These are phyloP conservation scores for Noctua janthina DNA, from an alignment of 2,888 invertebrate genomes.

Conservation along the genomic window DNA sequence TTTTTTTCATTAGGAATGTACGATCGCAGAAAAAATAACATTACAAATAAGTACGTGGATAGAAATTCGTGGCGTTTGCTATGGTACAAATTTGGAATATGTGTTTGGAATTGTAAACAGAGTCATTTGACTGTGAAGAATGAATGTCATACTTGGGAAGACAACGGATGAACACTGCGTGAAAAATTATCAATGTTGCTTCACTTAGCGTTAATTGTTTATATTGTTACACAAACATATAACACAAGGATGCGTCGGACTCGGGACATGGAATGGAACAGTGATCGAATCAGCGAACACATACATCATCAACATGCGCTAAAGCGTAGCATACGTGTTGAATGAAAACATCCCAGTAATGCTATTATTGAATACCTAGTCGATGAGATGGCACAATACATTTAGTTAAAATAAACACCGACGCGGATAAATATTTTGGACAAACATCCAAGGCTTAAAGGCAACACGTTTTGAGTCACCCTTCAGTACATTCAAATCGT, in stretches of 20 bases:
- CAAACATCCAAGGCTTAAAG: conserved; percentile 18
- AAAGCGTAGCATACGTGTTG: conserved; percentile 54
- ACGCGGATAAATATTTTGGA: conserved; percentile 33
- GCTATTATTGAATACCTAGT: conserved; percentile 58
- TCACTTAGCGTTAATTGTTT: conserved; percentile 57
- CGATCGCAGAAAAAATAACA: not conserved
- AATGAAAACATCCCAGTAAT: conserved; percentile 65
- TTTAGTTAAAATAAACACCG: conserved; percentile 51
- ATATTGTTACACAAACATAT: conserved; percentile 57
- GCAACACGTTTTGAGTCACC: conserved; percentile 2
- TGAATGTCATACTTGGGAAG: conserved; percentile 37
- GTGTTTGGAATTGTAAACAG: conserved; percentile 41
- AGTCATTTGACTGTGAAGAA: conserved; percentile 47
- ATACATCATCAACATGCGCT: conserved; percentile 39
- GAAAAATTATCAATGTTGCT: conserved; percentile 56
- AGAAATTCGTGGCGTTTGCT: conserved; percentile 14
- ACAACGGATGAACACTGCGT: conserved; percentile 43
- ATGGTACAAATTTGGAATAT: conserved; percentile 45
- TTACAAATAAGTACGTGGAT: not conserved
- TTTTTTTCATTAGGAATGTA: conserved; percentile 3
- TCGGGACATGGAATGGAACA: conserved; percentile 24
- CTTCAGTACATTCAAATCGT: conserved; percentile 11
- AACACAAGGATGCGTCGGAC: conserved; percentile 58
- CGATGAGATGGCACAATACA: conserved; percentile 55
- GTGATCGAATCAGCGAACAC: conserved; percentile 38